Conservation (phyloP, 2,888 invertebrate genomes). For the Torymus aiolomorphi region DNA sequence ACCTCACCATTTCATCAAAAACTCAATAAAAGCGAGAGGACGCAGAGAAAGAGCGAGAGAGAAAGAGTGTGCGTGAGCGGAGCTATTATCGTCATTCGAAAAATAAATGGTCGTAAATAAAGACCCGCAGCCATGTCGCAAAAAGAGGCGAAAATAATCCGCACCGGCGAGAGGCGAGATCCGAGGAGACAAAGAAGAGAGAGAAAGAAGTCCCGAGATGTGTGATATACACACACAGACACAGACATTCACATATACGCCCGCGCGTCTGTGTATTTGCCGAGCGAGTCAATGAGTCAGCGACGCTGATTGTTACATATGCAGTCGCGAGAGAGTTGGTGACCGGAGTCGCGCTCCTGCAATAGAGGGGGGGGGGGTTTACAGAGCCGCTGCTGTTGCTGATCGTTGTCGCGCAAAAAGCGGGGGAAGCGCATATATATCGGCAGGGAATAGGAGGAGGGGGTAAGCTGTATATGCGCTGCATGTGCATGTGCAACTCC, state of each 20-base stretch:
- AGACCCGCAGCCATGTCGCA: not conserved
- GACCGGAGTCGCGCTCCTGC: slow-evolving; percentile 51
- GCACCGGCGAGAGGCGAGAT: not conserved
- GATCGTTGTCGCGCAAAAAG: slow-evolving; percentile 3
- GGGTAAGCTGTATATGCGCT: too few relatives aligned
- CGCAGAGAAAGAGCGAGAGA: not conserved
- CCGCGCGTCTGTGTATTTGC: slow-evolving; percentile 59
- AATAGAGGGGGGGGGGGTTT: not conserved
- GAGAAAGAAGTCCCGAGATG: not conserved
- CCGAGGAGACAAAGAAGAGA: slow-evolving; percentile 1
- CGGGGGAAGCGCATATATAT: not conserved
- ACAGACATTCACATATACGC: not conserved
- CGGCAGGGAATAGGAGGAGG: not conserved
- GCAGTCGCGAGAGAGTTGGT: slow-evolving; percentile 60
- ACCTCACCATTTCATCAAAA: not conserved
- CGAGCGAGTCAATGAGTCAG: slow-evolving; percentile 69
- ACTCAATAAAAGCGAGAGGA: slow-evolving; percentile 1
- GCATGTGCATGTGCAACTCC: not conserved
- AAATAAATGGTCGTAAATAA: slow-evolving; percentile 26
- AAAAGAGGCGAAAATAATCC: slow-evolving; percentile 24
- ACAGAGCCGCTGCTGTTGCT: too few relatives aligned
- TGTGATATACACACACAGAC: not conserved
- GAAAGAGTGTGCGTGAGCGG: not conserved
- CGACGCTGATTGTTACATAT: slow-evolving; percentile 65
- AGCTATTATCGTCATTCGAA: slow-evolving; percentile 17